phyloP scores from a whole-genome alignment of 2,797 vertebrate genomes.

The Myotis pilosus region DNA sequence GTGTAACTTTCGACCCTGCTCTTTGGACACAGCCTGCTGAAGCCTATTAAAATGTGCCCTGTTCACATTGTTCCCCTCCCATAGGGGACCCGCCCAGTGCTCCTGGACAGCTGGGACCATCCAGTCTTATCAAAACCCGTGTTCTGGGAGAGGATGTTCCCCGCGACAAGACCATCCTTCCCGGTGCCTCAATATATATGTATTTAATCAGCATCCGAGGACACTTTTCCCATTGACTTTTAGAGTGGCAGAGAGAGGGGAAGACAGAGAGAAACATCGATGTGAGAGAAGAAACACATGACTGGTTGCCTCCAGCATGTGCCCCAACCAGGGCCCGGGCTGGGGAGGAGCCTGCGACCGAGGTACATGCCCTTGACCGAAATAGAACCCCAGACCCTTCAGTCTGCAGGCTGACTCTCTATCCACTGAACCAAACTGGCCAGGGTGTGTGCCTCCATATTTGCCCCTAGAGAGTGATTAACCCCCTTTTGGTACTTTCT shows the following conservation, averaged over 20 bases:
- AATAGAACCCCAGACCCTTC: too few species aligned
- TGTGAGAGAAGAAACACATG: too few species aligned
- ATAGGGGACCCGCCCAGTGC: not conserved
- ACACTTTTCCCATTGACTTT: too few species aligned
- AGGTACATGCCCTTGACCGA: too few species aligned
- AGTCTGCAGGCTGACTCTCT: too few species aligned
- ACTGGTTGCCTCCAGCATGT: too few species aligned
- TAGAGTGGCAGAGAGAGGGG: too few species aligned
- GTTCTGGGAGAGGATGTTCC: not conserved
- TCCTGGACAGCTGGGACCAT: not conserved
- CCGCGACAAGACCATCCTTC: not conserved
- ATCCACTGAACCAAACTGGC: too few species aligned
- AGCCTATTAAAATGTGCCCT: not conserved
- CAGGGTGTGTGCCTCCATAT: not conserved
- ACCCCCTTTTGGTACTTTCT: not conserved
- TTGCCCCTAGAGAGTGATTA: not conserved
- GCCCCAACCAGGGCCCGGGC: too few species aligned
- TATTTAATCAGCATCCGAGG: too few species aligned
- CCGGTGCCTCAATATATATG: not conserved
- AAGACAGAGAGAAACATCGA: too few species aligned
- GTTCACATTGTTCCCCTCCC: not conserved
- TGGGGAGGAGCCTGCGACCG: too few species aligned
- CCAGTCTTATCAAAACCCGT: not conserved
- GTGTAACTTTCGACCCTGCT: not conserved
- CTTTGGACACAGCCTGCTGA: not conserved